These are phyloP conservation scores for Neopelma chrysocephalum DNA, from an alignment of 2,797 vertebrate species.

Conservation along the genomic window DNA sequence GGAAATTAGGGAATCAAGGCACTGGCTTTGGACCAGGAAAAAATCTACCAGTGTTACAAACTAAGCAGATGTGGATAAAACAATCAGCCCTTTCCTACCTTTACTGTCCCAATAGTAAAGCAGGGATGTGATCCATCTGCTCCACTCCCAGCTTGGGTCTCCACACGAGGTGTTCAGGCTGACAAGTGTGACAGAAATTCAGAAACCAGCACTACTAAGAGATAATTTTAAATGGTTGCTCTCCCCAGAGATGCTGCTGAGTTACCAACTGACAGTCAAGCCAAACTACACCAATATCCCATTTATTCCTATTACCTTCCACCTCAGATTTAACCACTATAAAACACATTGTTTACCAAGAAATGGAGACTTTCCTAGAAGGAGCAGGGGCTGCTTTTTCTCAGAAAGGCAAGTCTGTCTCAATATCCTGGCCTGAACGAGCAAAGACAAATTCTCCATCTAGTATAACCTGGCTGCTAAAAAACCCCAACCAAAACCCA, in stretches of 20 bases:
- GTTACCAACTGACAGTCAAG: neutral
- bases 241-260: neutral
- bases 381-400: neutral
- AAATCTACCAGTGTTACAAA: neutral
- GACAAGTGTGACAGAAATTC: neutral
- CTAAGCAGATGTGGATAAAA: neutral
- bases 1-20: neutral
- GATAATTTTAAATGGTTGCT: neutral
- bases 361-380: neutral
- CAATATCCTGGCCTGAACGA: neutral
- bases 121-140: neutral
- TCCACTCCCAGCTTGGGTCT: neutral
- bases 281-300: neutral
- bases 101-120: rapidly evolving
- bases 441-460: neutral
- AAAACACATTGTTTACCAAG: neutral
- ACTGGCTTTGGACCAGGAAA: neutral
- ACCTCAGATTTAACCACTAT: neutral
- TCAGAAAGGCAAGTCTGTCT: neutral
- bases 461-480: neutral
- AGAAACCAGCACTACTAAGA: neutral
- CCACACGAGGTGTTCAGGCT: neutral
- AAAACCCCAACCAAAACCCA: neutral
- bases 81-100: neutral
- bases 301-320: neutral